These are phyloP conservation scores for Autographa gamma DNA, from an alignment of 2,888 invertebrate species.

Conservation along the genomic window DNA sequence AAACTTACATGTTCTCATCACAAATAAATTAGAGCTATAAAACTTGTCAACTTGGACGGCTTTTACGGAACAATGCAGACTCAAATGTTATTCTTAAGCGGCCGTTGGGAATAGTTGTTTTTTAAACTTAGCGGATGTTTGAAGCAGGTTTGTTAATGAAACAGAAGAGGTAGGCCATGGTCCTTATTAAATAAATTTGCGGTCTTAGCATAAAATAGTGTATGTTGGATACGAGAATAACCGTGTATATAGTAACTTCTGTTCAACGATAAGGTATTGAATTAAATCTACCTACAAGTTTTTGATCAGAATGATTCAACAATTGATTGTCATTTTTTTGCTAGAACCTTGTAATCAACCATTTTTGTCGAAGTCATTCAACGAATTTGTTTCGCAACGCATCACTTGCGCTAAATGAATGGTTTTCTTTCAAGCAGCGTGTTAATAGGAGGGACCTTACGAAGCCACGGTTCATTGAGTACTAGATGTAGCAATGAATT, in stretches of 20 bases:
- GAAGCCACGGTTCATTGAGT: slow-evolving; percentile 67
- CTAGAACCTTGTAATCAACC: slow-evolving; percentile 38
- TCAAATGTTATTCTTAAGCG: too few species aligned
- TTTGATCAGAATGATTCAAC: not conserved
- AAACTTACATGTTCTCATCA: slow-evolving; percentile 18
- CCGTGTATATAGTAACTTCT: too few species aligned
- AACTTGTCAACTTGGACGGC: not conserved
- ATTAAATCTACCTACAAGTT: not conserved
- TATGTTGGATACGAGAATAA: not conserved
- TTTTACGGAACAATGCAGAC: not conserved
- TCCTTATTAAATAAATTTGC: too few species aligned
- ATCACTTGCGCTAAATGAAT: slow-evolving; percentile 52
- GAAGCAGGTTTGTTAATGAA: too few species aligned
- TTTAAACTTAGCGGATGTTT: too few species aligned
- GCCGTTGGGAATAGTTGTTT: too few species aligned
- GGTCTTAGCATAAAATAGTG: not conserved
- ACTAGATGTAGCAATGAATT: slow-evolving; percentile 66
- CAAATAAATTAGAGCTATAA: not conserved
- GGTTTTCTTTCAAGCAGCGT: slow-evolving; percentile 47
- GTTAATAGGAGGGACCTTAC: slow-evolving; percentile 78
- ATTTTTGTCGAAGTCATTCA: slow-evolving; percentile 34
- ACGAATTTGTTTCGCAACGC: slow-evolving; percentile 56
- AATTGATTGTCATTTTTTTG: not conserved
- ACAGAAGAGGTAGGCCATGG: too few species aligned
- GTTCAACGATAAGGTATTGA: not conserved